Base-by-base conservation (phyloP, 37 sponge, comb jelly and placozoan genomes). In the Chondrosia reniformis region DNA sequence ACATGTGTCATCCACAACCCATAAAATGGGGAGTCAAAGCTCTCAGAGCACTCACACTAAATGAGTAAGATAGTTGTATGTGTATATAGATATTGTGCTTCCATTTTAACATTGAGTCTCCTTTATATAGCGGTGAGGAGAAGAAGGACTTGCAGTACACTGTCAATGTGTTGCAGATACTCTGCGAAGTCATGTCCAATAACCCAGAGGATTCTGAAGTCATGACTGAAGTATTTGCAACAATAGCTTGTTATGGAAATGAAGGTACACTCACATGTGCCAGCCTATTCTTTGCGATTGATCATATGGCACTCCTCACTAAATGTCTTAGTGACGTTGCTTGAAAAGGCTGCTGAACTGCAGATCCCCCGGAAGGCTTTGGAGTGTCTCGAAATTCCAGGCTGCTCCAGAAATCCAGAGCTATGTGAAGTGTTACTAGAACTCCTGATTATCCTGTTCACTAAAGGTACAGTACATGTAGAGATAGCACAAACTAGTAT, bases 161-260 rank as follows among this genome's bases (percentile, higher is more conserved):
- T 36, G 72, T 24, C 1, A 21, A 25, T 8, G 4, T 69, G 22
- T 24, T 69, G 43, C 42, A 69, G 72, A 41, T 69, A n/a, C n/a
- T 69, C n/a, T 36, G 21, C 42, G 24, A 36, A 19, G 22, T 69
- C 36, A 34, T 40, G 22, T 31, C 72, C n/a, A 3, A 25, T 2
- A 24, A 40, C 12, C 32, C 15, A 17, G 72, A 69, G 44, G 17
- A 8, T 40, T 41, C 72, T 19, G 17, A 22, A 43, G 78, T 89
- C 10, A 59, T 81, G 9, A 61, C 72, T 0, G 89, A 89, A 56
- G 84, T 67, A 6, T 81, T 89, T 54, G 80, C 66, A 46, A 76
- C 81, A 19, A 81, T 89, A 30, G 81, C 89, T 40, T 89, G 89
- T 32, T 77, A 81, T 10, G 49, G 85, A 0, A 80, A 80, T 40